Conservation (phyloP, 2,888 invertebrate genomes). For the Escarpia spicata region DNA sequence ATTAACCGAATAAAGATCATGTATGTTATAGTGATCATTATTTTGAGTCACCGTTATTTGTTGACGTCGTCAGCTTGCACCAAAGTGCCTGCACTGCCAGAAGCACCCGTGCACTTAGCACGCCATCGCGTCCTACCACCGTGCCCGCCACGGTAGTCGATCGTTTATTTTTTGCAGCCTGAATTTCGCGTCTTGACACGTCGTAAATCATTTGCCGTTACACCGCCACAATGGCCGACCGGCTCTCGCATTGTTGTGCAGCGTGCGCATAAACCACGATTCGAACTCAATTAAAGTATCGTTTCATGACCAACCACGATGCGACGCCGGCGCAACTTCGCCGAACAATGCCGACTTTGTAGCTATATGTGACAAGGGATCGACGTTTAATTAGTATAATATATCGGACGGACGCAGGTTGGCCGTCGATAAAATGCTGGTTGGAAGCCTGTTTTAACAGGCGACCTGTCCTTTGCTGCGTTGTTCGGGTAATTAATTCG, state of each 20-base stretch:
- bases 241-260: not conserved
- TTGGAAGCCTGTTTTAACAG: not conserved
- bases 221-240: not conserved
- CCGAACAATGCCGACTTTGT: conserved; percentile 3
- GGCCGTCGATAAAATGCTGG: conserved; percentile 3
- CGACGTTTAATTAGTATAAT: conserved; percentile 16
- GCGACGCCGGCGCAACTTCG: not conserved
- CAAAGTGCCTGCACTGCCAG: not conserved
- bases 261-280: not conserved
- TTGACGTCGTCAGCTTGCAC: not conserved
- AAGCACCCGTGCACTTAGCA: not conserved
- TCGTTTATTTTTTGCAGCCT: not conserved
- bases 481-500: conserved; percentile 7
- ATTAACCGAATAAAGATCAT: not conserved
- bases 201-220: conserved; percentile 6
- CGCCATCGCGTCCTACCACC: not conserved
- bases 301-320: conserved; percentile 6
- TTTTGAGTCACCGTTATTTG: not conserved
- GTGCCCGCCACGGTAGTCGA: not conserved
- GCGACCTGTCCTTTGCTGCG: not conserved
- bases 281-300: conserved; percentile 5
- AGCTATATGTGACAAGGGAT: conserved; percentile 3
- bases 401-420: not conserved
- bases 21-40: not conserved
- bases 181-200: not conserved